Evolutionary conservation across 2,797 vertebrate species (phyloP).

Genomic region (Anolis apletophallus): DNA sequence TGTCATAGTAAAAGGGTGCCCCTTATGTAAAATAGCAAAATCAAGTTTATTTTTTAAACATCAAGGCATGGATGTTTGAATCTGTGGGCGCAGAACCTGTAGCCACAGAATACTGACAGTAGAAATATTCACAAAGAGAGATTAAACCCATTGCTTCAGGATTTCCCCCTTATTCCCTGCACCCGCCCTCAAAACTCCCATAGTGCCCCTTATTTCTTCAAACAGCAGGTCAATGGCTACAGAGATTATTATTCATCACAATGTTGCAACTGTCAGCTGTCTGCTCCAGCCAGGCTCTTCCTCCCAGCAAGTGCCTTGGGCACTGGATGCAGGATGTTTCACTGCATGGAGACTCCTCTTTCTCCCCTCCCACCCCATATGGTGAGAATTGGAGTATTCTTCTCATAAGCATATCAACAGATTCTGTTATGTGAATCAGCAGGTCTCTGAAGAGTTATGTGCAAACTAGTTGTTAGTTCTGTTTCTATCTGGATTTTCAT

Average conservation of each 20-base stretch:
- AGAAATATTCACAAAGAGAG: background rate
- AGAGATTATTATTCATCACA: constrained; percentile 29
- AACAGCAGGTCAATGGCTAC: constrained; percentile 24
- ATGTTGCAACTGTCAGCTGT: constrained; percentile 44
- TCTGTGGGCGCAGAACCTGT: too few species aligned
- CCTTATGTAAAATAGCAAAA: too few species aligned
- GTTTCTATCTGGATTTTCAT: background rate
- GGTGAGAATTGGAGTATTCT: constrained; percentile 8
- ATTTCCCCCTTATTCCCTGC: background rate
- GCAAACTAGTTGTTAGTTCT: background rate
- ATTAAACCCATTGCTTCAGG: background rate
- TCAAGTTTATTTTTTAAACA: too few species aligned
- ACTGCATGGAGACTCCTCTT: background rate
- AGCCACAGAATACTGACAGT: too few species aligned
- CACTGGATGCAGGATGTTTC: constrained; percentile 7
- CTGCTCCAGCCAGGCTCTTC: constrained; percentile 33
- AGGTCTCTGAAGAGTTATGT: background rate
- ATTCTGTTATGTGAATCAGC: background rate
- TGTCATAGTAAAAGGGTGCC: too few species aligned
- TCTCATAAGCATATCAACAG: background rate
- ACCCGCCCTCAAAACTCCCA: background rate
- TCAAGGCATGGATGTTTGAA: too few species aligned
- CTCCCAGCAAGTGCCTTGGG: constrained; percentile 26
- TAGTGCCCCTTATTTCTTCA: background rate
- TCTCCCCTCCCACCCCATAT: constrained; percentile 20